Evolutionary conservation across 2,888 invertebrate genomes (phyloP), one percentile per base, ranked within the genome.

Genomic region (Sarcophaga carnaria): DNA sequence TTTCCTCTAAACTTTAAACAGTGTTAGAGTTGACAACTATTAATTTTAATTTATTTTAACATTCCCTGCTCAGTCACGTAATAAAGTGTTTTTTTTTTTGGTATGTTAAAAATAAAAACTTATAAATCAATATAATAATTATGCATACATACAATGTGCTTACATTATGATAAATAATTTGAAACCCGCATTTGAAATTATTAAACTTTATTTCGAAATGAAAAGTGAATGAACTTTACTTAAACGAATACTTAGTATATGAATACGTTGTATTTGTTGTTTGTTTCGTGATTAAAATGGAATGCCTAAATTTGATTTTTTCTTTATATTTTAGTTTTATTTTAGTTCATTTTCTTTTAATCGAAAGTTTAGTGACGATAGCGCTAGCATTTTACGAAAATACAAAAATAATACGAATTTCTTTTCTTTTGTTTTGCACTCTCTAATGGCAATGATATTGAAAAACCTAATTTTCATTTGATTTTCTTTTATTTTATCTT

Each of bases 191-290:
- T 75, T 69, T 75, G 12, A 49, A 67, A 67, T 64, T 47, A 37
- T 66, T n/a, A 74, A 72, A 67, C 20, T 8, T 47, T 67, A 59
- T 62, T 62, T n/a, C 3, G 11, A 20, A 62, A 27, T 37, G 64
- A n/a, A 66, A 90, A 88, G 91, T 90, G 90, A 91, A 91, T 90
- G 91, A 91, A 91, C 91, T 90, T 87, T 84, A 20, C 17, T 4
- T 71, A 74, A 86, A 75, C 37, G 69, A 77, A 82, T 71, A 67
- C 54, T 17, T 54, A 12, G 12, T 54, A 54, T 4, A 14, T 49
- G 4, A 14, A 14, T 49, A 49, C 12, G 47, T 49, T 0, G 4
- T 49, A 49, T 14, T 54, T 54, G 54, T 54, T 14, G 17, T 54
- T 54, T 12, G 54, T 54, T 54, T 17, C 54, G 17, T 54, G 54